These are phyloP conservation scores for Homarus americanus DNA, from an alignment of 1,140 invertebrate species.

Conservation along the genomic window DNA sequence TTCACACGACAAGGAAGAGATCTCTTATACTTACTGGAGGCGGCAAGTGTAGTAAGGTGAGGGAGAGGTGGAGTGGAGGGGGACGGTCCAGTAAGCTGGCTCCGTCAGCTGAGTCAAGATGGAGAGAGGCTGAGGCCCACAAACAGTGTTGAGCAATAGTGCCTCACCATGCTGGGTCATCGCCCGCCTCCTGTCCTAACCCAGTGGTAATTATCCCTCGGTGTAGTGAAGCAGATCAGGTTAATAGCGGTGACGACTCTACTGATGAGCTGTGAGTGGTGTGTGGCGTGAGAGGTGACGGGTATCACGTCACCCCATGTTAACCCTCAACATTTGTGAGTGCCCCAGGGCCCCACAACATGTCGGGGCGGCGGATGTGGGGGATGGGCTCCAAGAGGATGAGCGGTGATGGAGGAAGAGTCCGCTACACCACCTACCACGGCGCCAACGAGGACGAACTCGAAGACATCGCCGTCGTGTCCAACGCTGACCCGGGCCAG, in stretches of 20 bases:
- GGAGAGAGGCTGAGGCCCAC: constrained; percentile 5
- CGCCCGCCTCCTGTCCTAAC: background rate
- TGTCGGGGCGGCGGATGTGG: constrained; percentile 66
- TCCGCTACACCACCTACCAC: constrained; percentile 63
- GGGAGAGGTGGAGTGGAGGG: background rate
- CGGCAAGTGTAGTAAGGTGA: background rate
- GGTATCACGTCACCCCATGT: background rate
- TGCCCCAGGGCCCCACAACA: background rate
- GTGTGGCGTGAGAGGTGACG: background rate
- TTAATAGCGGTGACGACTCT: background rate
- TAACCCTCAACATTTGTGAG: background rate
- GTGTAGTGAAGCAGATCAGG: background rate
- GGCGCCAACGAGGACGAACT: constrained; percentile 81
- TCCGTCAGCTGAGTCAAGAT: background rate
- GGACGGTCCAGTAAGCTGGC: background rate
- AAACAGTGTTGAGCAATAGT: background rate
- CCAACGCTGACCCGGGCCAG: constrained; percentile 80
- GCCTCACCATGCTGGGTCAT: background rate
- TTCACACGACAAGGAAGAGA: background rate
- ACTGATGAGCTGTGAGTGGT: background rate
- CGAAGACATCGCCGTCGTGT: constrained; percentile 88
- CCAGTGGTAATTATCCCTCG: background rate
- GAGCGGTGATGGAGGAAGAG: constrained; percentile 47
- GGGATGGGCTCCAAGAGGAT: constrained; percentile 26
- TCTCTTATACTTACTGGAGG: too few relatives aligned